phyloP scores from a whole-genome alignment of 2,113 vertebrate genomes.

The Raja brachyura region DNA sequence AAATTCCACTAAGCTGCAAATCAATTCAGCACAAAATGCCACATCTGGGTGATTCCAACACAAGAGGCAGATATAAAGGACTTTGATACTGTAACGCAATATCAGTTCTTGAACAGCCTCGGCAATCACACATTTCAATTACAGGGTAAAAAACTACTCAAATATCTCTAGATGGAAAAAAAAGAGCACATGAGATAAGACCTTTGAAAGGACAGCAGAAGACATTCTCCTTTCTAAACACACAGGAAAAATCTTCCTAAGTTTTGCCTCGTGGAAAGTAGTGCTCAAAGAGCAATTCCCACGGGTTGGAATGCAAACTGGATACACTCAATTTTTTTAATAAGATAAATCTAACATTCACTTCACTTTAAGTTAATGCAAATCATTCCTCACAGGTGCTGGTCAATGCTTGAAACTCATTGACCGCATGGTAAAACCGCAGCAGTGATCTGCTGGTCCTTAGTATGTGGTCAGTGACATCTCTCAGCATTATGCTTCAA shows the following conservation, averaged over 20 bases:
- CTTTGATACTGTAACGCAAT: slow-evolving; percentile 7
- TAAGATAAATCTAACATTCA: not conserved
- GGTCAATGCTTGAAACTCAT: not conserved
- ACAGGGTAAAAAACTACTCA: not conserved
- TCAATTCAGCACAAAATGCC: slow-evolving; percentile 15
- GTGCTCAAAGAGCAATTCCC: not conserved
- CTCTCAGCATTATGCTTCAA: not conserved
- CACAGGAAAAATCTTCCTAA: not conserved
- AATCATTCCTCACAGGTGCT: not conserved
- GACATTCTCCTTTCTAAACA: not conserved
- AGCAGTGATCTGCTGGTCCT: not conserved
- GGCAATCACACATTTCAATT: not conserved
- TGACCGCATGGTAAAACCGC: not conserved
- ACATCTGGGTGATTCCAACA: not conserved
- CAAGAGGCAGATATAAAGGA: not conserved
- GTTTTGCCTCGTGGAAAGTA: not conserved
- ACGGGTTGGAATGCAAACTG: not conserved
- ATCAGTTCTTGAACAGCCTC: not conserved
- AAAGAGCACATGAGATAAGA: not conserved
- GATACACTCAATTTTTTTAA: not conserved
- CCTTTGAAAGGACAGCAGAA: not conserved
- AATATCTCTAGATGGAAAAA: not conserved
- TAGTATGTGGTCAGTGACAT: not conserved
- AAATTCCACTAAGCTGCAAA: not conserved
- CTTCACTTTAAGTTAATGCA: slow-evolving; percentile 30